These are phyloP conservation scores for Rhodinocichla rosea DNA, from an alignment of 2,113 vertebrate species.

Conservation along the genomic window DNA sequence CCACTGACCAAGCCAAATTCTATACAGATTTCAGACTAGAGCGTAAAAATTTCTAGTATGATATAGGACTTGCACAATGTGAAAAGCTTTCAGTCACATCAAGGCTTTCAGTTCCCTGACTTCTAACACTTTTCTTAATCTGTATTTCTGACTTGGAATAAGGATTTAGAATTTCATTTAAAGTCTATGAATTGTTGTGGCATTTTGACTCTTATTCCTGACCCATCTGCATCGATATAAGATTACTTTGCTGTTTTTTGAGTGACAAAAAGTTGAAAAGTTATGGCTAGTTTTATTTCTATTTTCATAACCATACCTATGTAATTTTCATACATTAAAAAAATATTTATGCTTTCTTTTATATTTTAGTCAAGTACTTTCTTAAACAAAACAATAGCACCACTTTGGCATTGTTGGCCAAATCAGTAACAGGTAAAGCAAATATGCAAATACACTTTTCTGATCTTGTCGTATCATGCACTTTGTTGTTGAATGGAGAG, in stretches of 20 bases:
- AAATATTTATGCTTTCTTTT: slow-evolving; percentile 81
- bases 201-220: slow-evolving; percentile 1
- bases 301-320: slow-evolving; percentile 73
- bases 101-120: background rate
- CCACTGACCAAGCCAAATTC: background rate
- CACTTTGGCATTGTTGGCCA: slow-evolving; percentile 79
- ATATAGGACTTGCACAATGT: background rate
- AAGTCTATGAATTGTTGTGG: slow-evolving; percentile 5
- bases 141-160: background rate
- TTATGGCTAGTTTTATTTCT: slow-evolving; percentile 69
- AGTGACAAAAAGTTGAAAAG: slow-evolving; percentile 74
- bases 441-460: slow-evolving; percentile 29
- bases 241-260: background rate
- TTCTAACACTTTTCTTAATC: background rate
- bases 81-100: background rate
- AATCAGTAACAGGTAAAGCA: slow-evolving; percentile 79
- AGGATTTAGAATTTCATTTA: slow-evolving; percentile 10
- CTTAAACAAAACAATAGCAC: slow-evolving; percentile 85
- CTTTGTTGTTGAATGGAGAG: background rate
- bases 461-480: background rate
- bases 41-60: background rate
- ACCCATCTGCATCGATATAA: background rate
- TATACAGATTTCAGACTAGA: background rate
- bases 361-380: slow-evolving; percentile 85
- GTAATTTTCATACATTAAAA: slow-evolving; percentile 78